A percentile compares a stretch with the other conserved stretches of the same genome.
phyloP scores from a whole-genome alignment of 2,888 invertebrate species.

The Plemyria rubiginata region DNA sequence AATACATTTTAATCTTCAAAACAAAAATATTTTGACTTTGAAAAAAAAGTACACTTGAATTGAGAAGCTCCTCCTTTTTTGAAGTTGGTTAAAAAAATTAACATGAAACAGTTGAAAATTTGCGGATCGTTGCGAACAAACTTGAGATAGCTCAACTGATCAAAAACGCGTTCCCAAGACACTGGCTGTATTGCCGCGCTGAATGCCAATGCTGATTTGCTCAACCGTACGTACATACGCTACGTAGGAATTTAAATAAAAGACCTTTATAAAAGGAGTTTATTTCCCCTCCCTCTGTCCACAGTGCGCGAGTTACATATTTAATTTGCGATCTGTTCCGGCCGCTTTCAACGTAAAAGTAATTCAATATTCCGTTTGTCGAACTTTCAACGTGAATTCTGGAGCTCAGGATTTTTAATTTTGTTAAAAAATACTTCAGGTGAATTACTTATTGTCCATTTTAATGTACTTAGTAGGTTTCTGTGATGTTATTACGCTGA shows the following conservation, averaged over 20 bases:
- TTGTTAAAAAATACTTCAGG: conserved; percentile 10
- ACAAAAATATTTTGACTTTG: too few species aligned
- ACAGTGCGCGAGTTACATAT: neutral
- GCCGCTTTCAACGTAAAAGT: neutral
- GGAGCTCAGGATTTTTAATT: conserved; percentile 4
- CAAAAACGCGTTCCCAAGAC: too few species aligned
- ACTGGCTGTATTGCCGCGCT: too few species aligned
- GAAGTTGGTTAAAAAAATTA: too few species aligned
- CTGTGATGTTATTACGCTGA: conserved; percentile 1
- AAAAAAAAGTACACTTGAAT: too few species aligned
- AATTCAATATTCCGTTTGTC: conserved; percentile 5
- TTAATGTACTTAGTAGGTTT: neutral
- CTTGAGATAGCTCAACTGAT: too few species aligned
- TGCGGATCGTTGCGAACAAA: too few species aligned
- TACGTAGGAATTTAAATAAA: neutral
- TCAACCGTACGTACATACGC: neutral
- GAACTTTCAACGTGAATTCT: neutral
- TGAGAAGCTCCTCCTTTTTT: too few species aligned
- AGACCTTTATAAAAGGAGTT: neutral
- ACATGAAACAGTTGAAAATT: too few species aligned
- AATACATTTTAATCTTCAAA: too few species aligned
- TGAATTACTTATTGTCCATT: conserved; percentile 16
- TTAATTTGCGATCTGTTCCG: conserved; percentile 4
- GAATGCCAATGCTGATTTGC: too few species aligned
- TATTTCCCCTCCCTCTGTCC: neutral